Base-by-base conservation (phyloP, 2,113 vertebrate genomes). In the Ramphastos sulfuratus region DNA sequence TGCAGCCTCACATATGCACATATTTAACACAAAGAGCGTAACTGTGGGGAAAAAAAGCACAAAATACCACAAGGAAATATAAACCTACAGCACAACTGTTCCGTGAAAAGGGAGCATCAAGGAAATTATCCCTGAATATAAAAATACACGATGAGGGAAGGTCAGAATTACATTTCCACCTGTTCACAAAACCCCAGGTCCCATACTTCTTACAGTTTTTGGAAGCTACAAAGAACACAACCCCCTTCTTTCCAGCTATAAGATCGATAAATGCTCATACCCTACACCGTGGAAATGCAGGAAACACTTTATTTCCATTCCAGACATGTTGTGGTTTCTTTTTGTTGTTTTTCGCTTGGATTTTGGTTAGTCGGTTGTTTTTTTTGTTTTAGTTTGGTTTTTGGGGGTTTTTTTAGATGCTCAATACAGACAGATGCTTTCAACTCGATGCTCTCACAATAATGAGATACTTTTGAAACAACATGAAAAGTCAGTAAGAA, bases 71-170 rank as follows among this genome's bases (percentile, higher is more conserved):
- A n/a, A 73, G 82, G 96, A 94, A 97, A 95, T 55, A 76, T 7
- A 90, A 92, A 93, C 91, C 95, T 85, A 87, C 82, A 79, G 69
- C 91, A 76, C 90, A 94, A 96, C 85, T 93, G 90, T 30, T 81
- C 42, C 60, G 95, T 90, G 74, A 94, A 79, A 87, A 95, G 87
- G 59, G 39, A 46, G 67, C 69, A 84, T 81, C 60, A 60, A 75
- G 92, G n/a, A 58, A 82, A 58, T 91, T 95, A 83, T 83, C 78
- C 58, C 61, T 54, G 42, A 93, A 89, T 92, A 93, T 86, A 93
- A 95, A 96, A 82, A 85, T 56, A 82, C 25, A 72, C 20, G 75
- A 14, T 0, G 9, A 82, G 31, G 42, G 24, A 76, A 94, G 61
- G 67, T 56, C 94, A 93, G 89, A 94, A 92, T 87, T 67, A 7